Percentiles rank a stretch among this genome's conserved stretches.
Evolutionary conservation across 2,113 vertebrate genomes (phyloP).

Genomic region (Megalops atlanticus): DNA sequence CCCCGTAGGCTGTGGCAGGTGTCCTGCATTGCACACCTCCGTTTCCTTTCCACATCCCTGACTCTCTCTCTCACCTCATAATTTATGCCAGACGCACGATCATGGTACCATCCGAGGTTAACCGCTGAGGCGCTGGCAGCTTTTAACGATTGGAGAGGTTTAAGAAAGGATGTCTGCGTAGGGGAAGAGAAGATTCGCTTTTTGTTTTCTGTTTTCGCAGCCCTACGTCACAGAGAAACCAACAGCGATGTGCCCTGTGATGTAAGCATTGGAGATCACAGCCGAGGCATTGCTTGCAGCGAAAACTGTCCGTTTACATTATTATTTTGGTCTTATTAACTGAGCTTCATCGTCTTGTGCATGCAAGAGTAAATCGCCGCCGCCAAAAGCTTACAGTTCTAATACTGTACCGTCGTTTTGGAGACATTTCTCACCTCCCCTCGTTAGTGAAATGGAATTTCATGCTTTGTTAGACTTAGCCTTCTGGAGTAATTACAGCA

Average conservation of each 20-base stretch:
- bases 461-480: conserved; percentile 25
- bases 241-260: no score
- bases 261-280: no score
- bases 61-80: not conserved
- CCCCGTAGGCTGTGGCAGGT: no score
- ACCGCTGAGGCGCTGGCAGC: no score
- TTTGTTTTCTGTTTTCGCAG: not conserved
- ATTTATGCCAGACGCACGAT: not conserved
- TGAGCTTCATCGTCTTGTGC: not conserved
- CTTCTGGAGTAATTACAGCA: conserved; percentile 15
- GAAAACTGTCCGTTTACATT: no score
- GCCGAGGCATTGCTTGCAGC: no score
- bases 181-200: not conserved
- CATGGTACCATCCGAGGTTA: not conserved
- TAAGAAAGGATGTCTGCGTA: not conserved
- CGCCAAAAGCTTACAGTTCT: not conserved
- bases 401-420: not conserved
- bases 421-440: conserved; percentile 3
- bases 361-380: conserved; percentile 1
- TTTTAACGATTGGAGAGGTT: not conserved
- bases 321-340: not conserved
- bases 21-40: not conserved
- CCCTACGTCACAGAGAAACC: not conserved
- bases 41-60: not conserved
- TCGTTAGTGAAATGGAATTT: conserved; percentile 30